Base-by-base conservation (phyloP, 1,140 invertebrate genomes). In the Archivesica marissinica region DNA sequence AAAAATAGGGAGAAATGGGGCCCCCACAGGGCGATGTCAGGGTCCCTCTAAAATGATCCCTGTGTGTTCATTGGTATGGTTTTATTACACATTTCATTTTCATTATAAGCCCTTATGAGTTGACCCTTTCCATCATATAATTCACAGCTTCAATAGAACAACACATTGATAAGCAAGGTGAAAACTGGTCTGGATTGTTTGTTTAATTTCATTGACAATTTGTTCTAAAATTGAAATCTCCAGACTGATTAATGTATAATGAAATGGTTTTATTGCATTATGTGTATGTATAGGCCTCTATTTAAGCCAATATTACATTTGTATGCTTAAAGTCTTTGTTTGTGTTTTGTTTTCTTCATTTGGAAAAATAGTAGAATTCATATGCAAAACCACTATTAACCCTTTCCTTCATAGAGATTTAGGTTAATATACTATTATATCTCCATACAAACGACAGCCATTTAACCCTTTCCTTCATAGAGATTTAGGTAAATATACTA, bases 191-290 rank as follows among this genome's bases (percentile, higher is more conserved):
- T 25, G 17, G 39, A 20, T 30, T 79, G 77, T 79, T 79, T 79
- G 61, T 66, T 79, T 68, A 41, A 47, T 47, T 66, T 79, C n/a
- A 41, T 66, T 59, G 59, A 47, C 44, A 64, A 64, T 38, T 81
- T 79, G 70, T 81, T 70, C 64, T 70, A 6, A 77, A 72, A 54
- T 81, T 68, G 25, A 81, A 72, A 11, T 56, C 23, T 2, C 47
- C 28, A 81, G 79, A 81, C 77, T 79, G 77, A 79, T 79, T 33
- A 79, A 79, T 79, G 56, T 20, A 44, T 44, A n/a, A n/a, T n/a
- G n/a, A 47, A 66, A 79, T 79, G 56, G 68, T 79, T 47, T n/a
- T 20, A 13, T n/a, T 56, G 74, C 50, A 56, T 33, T 6, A 0
- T 35, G 23, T 35, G 47, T 64, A 64, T 30, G 59, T 64, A 35